Base-by-base conservation (phyloP, 2,888 invertebrate genomes). In the Brachyptera putata region DNA sequence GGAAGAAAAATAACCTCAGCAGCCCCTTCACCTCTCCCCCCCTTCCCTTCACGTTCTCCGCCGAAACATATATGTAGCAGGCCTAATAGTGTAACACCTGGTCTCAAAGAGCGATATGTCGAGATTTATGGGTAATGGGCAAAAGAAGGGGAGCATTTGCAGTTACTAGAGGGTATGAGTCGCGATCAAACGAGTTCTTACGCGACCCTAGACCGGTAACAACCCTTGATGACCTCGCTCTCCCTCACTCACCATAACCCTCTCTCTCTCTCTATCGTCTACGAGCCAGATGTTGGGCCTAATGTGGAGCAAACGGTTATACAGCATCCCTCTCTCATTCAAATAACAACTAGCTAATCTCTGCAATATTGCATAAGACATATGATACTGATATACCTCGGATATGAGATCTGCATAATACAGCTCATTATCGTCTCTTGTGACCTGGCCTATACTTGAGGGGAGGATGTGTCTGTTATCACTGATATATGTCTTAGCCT, bases 51-150 rank as follows among this genome's bases (percentile, higher is more conserved):
- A 21, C 30, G 25, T 25, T 50, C n/a, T n/a, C n/a, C n/a, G n/a
- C n/a, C n/a, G n/a, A n/a, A n/a, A n/a, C n/a, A n/a, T n/a, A n/a
- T n/a, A n/a, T n/a, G n/a, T n/a, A n/a, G n/a, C n/a, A n/a, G n/a
- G n/a, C n/a, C n/a, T n/a, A n/a, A n/a, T n/a, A n/a, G n/a, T n/a
- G n/a, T 30, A 30, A 53, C 53, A 53, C 53, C 53, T 53, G 53
- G 53, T 14, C 53, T 14, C 34, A 41, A 56, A n/a, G 25, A 57
- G 37, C 26, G 48, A 25, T 37, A 53, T 43, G 49, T 53, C 18
- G 43, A 59, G 59, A 59, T 59, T 59, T 59, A 59, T 59, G 59
- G 59, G 43, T 55, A 53, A 58, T 59, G 59, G 39, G 39, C 41
- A 13, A 53, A 36, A 36, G 58, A 49, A 57, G 48, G 53, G 53